Evolutionary conservation across 2,113 vertebrate species (phyloP).

Genomic region (Bos taurus): ARS-UCD2.0 NC_037328.1:22309501-22310000

Average conservation of each 20-base stretch:
- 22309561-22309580: background rate
- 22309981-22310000: background rate
- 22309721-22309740: background rate
- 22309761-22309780: background rate
- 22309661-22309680: background rate
- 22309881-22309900: background rate
- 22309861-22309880: background rate
- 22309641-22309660: background rate
- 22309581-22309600: background rate
- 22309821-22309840: background rate
- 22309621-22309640: background rate
- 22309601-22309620: background rate
- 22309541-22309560: background rate
- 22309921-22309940: background rate
- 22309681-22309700: background rate
- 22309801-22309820: background rate
- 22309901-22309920: background rate
- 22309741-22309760: background rate
- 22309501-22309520: background rate
- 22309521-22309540: background rate
- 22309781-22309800: background rate
- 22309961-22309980: background rate
- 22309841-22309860: background rate
- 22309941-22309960: background rate
- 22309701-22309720: background rate